phyloP scores from a whole-genome alignment of 2,888 invertebrate species.

The Dione vanillae region DNA sequence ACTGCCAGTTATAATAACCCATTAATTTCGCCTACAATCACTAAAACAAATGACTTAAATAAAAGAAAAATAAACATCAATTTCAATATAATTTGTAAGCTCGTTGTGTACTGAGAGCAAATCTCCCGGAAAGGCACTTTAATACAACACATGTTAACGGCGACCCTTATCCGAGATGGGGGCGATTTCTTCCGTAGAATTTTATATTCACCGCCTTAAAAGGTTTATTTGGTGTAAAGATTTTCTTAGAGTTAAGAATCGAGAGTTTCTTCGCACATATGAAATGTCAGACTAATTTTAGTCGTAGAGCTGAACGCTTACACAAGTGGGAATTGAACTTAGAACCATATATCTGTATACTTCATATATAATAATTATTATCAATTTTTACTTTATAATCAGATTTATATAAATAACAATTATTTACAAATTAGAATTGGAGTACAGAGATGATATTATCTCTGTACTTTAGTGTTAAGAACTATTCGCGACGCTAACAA shows the following conservation, averaged over 20 bases:
- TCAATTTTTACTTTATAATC: no score
- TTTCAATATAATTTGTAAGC: constrained; percentile 23
- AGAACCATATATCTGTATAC: background rate
- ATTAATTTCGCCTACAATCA: background rate
- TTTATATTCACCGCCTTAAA: constrained; percentile 44
- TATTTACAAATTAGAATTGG: no score
- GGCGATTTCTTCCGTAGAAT: constrained; percentile 43
- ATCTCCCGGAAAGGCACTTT: constrained; percentile 35
- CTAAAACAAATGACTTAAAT: constrained; percentile 9
- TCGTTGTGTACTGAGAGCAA: constrained; percentile 33
- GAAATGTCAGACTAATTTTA: no score
- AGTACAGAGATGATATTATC: no score
- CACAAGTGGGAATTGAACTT: background rate
- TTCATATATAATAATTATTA: no score
- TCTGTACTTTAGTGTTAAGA: no score
- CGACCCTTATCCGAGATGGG: constrained; percentile 17
- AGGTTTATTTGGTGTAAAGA: constrained; percentile 1
- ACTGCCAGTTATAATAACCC: background rate
- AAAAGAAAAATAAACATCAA: constrained; percentile 20
- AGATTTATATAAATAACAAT: no score
- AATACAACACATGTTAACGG: constrained; percentile 36
- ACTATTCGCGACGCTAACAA: no score
- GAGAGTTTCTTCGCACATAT: no score
- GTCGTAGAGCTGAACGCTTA: background rate
- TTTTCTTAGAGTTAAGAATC: background rate